Percentiles rank a stretch among this genome's conserved stretches.
phyloP scores from a whole-genome alignment of 2,888 invertebrate genomes.

The Drosophila atroscutellata region DNA sequence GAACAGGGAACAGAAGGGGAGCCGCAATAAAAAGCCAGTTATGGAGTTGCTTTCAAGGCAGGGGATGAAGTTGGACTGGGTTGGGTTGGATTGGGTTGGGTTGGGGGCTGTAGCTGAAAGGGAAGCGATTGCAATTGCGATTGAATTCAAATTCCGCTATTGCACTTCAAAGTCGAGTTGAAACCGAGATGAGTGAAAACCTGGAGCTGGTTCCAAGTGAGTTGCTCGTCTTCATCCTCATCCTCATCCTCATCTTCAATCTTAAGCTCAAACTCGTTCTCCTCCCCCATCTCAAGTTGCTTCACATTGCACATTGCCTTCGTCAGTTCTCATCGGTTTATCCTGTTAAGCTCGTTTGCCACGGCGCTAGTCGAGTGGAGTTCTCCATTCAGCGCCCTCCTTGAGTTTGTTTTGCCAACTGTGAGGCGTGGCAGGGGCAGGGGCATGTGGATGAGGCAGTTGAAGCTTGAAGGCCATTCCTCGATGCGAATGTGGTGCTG shows the following conservation, averaged over 20 bases:
- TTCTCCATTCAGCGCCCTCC: slow-evolving; percentile 28
- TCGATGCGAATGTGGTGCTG: slow-evolving; percentile 36
- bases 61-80: background rate
- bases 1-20: slow-evolving; percentile 18
- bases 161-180: slow-evolving; percentile 70
- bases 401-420: slow-evolving; percentile 50
- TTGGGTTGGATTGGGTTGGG: background rate
- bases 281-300: background rate
- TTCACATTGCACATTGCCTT: slow-evolving; percentile 14
- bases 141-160: slow-evolving; percentile 73
- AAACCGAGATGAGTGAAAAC: slow-evolving; percentile 44
- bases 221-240: slow-evolving; percentile 17
- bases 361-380: slow-evolving; percentile 60
- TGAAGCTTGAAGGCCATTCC: slow-evolving; percentile 55
- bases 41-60: slow-evolving; percentile 6
- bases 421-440: slow-evolving; percentile 12
- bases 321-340: slow-evolving; percentile 57
- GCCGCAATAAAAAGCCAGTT: slow-evolving; percentile 47
- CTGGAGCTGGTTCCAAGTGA: slow-evolving; percentile 49
- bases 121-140: slow-evolving; percentile 60
- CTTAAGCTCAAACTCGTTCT: slow-evolving; percentile 1
- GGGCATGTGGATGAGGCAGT: slow-evolving; percentile 6
- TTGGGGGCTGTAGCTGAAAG: slow-evolving; percentile 16
- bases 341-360: slow-evolving; percentile 71
- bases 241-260: slow-evolving; percentile 15